These are phyloP conservation scores for Cerastis rubricosa DNA, from an alignment of 2,888 invertebrate genomes.

Conservation along the genomic window DNA sequence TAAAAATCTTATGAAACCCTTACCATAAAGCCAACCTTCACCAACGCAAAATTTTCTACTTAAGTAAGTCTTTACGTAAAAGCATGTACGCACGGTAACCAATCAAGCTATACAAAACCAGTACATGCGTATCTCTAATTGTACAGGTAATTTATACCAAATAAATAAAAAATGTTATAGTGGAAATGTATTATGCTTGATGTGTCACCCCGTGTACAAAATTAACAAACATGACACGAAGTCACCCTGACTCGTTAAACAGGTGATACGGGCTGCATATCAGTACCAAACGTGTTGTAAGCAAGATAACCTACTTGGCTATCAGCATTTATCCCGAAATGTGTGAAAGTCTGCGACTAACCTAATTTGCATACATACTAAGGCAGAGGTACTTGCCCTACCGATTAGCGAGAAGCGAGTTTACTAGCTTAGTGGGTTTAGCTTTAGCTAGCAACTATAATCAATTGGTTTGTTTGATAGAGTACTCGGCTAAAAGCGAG, in stretches of 20 bases:
- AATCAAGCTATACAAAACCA: no score
- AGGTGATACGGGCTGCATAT: slow-evolving; percentile 53
- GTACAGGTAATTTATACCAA: no score
- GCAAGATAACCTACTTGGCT: slow-evolving; percentile 85
- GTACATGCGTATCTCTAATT: no score
- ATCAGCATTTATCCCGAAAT: slow-evolving; percentile 79
- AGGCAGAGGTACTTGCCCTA: not conserved
- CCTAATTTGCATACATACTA: slow-evolving; percentile 39
- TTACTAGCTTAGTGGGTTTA: no score
- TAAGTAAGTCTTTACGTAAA: not conserved
- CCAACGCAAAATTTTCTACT: not conserved
- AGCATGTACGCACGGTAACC: not conserved
- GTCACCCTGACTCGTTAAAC: slow-evolving; percentile 23
- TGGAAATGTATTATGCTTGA: no score
- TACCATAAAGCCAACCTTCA: not conserved
- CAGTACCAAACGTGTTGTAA: slow-evolving; percentile 51
- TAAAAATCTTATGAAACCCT: slow-evolving; percentile 2
- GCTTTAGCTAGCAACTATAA: not conserved
- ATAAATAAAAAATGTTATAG: no score
- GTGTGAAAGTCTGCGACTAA: slow-evolving; percentile 75
- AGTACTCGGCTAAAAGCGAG: no score
- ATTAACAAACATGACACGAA: slow-evolving; percentile 30
- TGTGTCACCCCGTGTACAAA: not conserved
- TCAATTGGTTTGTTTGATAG: no score
- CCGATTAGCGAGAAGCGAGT: not conserved